Evolutionary conservation across 2,113 vertebrate species (phyloP).

Genomic region (Haplotaxodon microlepis): DNA sequence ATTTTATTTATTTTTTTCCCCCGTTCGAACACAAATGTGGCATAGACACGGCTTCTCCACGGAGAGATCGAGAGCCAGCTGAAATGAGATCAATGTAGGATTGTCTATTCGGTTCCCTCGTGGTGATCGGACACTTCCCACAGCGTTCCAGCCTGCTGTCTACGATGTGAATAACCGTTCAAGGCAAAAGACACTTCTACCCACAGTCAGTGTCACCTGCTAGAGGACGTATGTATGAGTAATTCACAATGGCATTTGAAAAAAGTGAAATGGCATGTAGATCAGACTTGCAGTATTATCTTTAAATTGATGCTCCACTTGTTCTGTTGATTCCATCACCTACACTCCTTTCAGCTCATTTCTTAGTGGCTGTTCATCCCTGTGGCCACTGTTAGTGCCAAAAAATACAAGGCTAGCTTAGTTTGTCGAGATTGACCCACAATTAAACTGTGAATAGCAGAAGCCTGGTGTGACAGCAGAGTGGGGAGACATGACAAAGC

Average conservation of each 20-base stretch:
- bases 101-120: background rate
- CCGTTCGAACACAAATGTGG: slow-evolving; percentile 11
- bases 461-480: slow-evolving; percentile 35
- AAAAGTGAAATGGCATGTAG: slow-evolving; percentile 1
- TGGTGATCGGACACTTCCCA: slow-evolving; percentile 27
- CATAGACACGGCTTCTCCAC: slow-evolving; percentile 9
- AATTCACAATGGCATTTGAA: slow-evolving; percentile 8
- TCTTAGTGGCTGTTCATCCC: slow-evolving; percentile 59
- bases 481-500: slow-evolving; percentile 7
- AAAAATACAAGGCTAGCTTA: slow-evolving; percentile 61
- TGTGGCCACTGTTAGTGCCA: slow-evolving; percentile 69
- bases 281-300: slow-evolving; percentile 8
- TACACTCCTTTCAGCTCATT: slow-evolving; percentile 7
- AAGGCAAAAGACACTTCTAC: slow-evolving; percentile 26
- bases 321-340: slow-evolving; percentile 16
- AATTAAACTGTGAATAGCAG: slow-evolving; percentile 66
- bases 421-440: slow-evolving; percentile 57
- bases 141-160: slow-evolving; percentile 6
- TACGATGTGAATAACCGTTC: slow-evolving; percentile 3
- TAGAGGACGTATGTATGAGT: slow-evolving; percentile 44
- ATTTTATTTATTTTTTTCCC: rapidly evolving
- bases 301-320: background rate
- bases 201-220: slow-evolving; percentile 28
- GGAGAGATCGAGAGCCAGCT: background rate
- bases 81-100: slow-evolving; percentile 25